Evolutionary conservation across 2,797 vertebrate genomes (phyloP).

Genomic region (Poecilia gillii): DNA sequence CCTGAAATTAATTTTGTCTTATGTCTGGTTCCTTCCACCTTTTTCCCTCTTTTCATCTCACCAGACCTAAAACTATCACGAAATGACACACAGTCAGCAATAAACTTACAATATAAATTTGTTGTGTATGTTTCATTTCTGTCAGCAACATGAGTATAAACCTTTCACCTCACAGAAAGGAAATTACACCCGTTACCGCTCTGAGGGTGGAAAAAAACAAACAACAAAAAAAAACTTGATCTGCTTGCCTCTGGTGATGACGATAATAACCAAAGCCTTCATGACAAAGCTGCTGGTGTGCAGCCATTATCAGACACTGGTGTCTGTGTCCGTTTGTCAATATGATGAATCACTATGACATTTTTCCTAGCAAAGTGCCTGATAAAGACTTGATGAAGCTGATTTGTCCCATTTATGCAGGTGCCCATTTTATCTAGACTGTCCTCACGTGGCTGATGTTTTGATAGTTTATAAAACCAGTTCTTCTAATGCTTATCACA

Average conservation of each 20-base stretch:
- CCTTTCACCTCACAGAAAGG: conserved; percentile 11
- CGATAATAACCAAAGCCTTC: neutral
- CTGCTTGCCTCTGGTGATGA: conserved; percentile 12
- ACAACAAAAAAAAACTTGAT: neutral
- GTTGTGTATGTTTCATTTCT: neutral
- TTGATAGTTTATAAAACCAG: conserved; percentile 15
- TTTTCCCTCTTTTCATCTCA: neutral
- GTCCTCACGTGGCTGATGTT: conserved; percentile 1
- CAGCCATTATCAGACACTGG: conserved; percentile 34
- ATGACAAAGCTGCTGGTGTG: conserved; percentile 38
- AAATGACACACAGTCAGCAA: neutral
- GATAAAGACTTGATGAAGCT: conserved; percentile 48
- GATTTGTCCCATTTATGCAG: conserved; percentile 2
- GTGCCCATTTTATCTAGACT: conserved; percentile 16
- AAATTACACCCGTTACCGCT: conserved; percentile 16
- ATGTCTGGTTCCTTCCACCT: neutral
- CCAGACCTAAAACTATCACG: neutral
- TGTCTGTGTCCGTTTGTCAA: conserved; percentile 43
- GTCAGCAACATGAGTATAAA: neutral
- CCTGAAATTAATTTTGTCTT: neutral
- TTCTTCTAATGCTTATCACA: neutral
- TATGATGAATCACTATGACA: conserved; percentile 25
- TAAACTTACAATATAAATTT: neutral
- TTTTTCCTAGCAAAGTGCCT: conserved; percentile 4
- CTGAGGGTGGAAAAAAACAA: conserved; percentile 3